Conservation (phyloP, 2,797 vertebrate species). For the Capromys pilorides region DNA sequence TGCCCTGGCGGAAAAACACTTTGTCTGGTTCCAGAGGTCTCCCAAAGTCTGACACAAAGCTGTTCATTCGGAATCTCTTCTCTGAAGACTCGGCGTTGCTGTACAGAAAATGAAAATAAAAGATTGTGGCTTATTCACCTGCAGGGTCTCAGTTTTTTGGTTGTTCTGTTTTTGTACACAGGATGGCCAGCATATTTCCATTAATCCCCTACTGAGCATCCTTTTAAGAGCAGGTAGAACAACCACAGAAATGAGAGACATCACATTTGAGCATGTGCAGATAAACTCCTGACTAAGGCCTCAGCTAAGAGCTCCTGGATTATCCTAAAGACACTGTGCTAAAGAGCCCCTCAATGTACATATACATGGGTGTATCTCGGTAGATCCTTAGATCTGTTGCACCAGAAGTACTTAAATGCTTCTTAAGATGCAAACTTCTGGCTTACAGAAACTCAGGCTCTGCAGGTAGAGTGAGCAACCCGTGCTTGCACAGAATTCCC, state of each 20-base stretch:
- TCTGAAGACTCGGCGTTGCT: slow-evolving; percentile 90
- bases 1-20: slow-evolving; percentile 87
- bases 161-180: neutral
- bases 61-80: slow-evolving; percentile 88
- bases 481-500: neutral
- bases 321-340: neutral
- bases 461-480: neutral
- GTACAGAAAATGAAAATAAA: slow-evolving; percentile 48
- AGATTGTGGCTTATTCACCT: neutral
- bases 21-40: slow-evolving; percentile 85
- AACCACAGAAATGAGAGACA: neutral
- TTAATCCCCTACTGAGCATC: neutral
- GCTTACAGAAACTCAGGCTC: neutral
- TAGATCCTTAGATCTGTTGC: neutral
- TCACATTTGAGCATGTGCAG: neutral
- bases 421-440: slow-evolving; percentile 7
- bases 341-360: no score
- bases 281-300: neutral
- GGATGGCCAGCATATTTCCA: neutral
- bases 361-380: neutral
- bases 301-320: neutral
- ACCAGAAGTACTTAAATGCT: neutral
- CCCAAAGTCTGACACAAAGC: slow-evolving; percentile 88
- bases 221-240: neutral
- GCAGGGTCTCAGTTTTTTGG: no score